Evolutionary conservation across 1,140 invertebrate species (phyloP).

Genomic region (Proctacanthus coquilletti): DNA sequence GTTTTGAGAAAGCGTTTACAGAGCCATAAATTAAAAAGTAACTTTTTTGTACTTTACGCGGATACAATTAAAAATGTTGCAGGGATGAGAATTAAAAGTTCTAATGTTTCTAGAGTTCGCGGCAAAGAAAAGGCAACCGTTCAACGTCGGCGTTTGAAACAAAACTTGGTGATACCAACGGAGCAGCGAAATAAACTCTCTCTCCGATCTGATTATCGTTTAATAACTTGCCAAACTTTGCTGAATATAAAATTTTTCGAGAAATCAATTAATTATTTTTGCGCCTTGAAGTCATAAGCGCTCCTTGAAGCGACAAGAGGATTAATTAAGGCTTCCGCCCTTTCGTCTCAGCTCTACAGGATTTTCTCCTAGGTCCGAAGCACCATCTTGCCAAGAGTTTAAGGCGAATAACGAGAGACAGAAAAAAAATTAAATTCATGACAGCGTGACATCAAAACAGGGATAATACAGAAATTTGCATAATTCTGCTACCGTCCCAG

Average conservation of each 20-base stretch:
- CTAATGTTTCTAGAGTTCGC: neutral
- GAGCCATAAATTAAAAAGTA: neutral
- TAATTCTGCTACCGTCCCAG: neutral
- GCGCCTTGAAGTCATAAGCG: neutral
- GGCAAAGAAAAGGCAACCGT: neutral
- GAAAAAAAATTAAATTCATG: neutral
- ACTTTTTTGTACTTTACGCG: neutral
- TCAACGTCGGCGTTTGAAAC: neutral
- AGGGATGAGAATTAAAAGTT: neutral
- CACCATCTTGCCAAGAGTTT: neutral
- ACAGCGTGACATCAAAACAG: neutral
- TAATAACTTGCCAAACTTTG: neutral
- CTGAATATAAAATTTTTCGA: neutral
- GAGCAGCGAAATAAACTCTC: neutral
- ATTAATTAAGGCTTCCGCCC: neutral
- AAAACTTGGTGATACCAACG: no score
- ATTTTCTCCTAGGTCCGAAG: neutral
- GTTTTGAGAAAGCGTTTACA: no score
- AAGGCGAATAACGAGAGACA: neutral
- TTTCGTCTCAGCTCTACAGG: neutral
- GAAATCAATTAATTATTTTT: neutral
- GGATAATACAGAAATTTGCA: constrained; percentile 1
- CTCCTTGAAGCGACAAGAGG: neutral
- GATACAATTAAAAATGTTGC: neutral
- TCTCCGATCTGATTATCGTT: neutral